Evolutionary conservation across 2,888 invertebrate species (phyloP).

Genomic region (Cheilosia soror): DNA sequence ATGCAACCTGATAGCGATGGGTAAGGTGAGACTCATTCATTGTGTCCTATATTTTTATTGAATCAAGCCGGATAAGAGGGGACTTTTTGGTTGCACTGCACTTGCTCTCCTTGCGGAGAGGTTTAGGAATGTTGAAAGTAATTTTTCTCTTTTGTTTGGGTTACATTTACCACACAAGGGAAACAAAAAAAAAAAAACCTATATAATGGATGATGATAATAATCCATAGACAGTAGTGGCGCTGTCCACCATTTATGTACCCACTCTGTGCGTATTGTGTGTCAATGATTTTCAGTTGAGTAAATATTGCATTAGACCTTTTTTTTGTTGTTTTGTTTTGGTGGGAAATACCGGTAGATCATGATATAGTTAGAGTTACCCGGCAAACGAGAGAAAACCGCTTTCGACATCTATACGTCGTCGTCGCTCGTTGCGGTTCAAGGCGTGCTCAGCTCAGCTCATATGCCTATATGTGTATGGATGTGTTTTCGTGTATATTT

Average conservation of each 20-base stretch:
- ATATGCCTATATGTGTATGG: background rate
- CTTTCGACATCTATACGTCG: slow-evolving; percentile 18
- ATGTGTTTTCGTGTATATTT: slow-evolving; percentile 4
- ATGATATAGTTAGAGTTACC: slow-evolving; percentile 14
- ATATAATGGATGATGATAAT: slow-evolving; percentile 12
- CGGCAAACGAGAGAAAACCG: slow-evolving; percentile 50
- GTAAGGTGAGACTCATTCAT: slow-evolving; percentile 46
- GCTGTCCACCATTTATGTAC: slow-evolving; percentile 11
- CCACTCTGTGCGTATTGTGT: slow-evolving; percentile 53
- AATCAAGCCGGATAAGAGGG: slow-evolving; percentile 56
- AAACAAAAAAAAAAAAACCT: slow-evolving; percentile 8
- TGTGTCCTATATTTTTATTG: slow-evolving; percentile 52
- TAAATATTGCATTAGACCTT: slow-evolving; percentile 48
- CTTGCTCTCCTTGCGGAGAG: slow-evolving; percentile 41
- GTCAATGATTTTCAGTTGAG: slow-evolving; percentile 66
- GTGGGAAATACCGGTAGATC: slow-evolving; percentile 65
- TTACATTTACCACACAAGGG: slow-evolving; percentile 22
- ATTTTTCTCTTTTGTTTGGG: slow-evolving; percentile 31
- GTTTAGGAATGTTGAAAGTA: slow-evolving; percentile 19
- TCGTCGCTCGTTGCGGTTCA: slow-evolving; percentile 31
- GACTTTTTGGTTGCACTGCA: slow-evolving; percentile 45
- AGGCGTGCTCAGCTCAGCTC: slow-evolving; percentile 7
- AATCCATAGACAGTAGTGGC: background rate
- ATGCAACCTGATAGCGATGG: slow-evolving; percentile 44
- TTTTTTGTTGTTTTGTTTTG: slow-evolving; percentile 16